Evolutionary conservation across 2,797 vertebrate genomes (phyloP).

Genomic region (Anomalospiza imberbis): DNA sequence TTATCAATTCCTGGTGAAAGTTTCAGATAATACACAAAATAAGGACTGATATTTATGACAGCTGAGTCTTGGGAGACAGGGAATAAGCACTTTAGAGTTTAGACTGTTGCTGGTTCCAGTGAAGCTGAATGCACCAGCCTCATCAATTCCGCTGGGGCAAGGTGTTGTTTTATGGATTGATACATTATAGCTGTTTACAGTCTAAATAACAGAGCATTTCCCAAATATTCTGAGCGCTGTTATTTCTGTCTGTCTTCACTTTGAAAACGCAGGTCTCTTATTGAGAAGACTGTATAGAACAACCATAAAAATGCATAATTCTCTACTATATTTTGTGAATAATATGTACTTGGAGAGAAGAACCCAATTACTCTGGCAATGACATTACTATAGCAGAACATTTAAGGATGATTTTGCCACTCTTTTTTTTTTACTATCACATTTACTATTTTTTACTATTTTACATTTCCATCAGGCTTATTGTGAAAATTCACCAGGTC

Average conservation of each 20-base stretch:
- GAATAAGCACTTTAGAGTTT: background rate
- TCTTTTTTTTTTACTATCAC: too few relatives aligned
- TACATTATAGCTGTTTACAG: background rate
- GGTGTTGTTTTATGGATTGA: background rate
- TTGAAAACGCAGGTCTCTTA: background rate
- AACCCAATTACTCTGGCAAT: background rate
- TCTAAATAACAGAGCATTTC: background rate
- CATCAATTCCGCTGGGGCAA: background rate
- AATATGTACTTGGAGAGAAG: background rate
- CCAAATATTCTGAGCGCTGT: fast-evolving
- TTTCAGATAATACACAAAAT: background rate
- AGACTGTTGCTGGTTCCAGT: background rate
- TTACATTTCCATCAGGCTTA: background rate
- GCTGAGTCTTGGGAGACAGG: background rate
- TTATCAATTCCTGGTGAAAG: background rate
- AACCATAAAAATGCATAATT: background rate
- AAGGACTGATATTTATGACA: background rate
- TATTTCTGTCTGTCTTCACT: background rate
- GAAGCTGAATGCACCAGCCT: background rate
- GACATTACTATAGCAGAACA: background rate
- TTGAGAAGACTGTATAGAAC: background rate
- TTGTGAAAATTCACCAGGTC: background rate
- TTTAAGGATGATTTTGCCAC: background rate
- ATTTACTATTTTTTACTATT: background rate
- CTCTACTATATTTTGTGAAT: background rate